Evolutionary conservation across 1,140 invertebrate genomes (phyloP), one percentile per base, ranked within the genome.

Genomic region (Goniozus legneri): DNA sequence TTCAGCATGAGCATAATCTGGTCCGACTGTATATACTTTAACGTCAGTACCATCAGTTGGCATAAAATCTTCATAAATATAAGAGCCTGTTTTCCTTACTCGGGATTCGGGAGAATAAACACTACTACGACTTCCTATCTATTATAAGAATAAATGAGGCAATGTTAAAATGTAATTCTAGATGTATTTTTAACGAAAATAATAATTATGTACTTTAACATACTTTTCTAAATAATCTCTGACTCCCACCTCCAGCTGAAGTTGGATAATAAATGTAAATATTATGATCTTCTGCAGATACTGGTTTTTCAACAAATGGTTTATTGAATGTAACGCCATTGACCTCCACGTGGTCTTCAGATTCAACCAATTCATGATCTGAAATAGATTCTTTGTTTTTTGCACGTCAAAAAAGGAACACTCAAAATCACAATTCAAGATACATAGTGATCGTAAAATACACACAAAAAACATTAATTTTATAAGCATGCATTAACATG

Each of bases 51-150:
- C 97, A 83, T 99, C 97, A 16, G 97, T 99, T 1, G 97, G 96
- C 95, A 99, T 99, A 74, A 99, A 99, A 77, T 99, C 97, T 84
- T 99, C 97, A 73, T 99, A 99, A 67, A 99, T 98, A 76, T 94
- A 99, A 8, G 95, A 98, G 13, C 97, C 97, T 14, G 91, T 93
- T 76, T 95, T 97, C 20, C 97, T 81, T 12, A 99, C 92, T 56
- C 92, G 82, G 35, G 93, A 97, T 73, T 97, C 94, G 8, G 92
- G 90, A 1, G 94, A 97, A 74, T 99, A 99, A 31, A 98, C 95
- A 74, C 94, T 97, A 71, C 95, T 98, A 38, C 97, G 82, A 71
- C 94, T 97, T 39, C 95, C 97, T 72, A 99, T 98, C 90, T 97
- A 70, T 50, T n/a, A n/a, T n/a, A n/a, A n/a, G n/a, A n/a, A n/a